These are phyloP conservation scores for Otis tarda DNA, from an alignment of 2,113 vertebrate genomes.

Conservation along the genomic window DNA sequence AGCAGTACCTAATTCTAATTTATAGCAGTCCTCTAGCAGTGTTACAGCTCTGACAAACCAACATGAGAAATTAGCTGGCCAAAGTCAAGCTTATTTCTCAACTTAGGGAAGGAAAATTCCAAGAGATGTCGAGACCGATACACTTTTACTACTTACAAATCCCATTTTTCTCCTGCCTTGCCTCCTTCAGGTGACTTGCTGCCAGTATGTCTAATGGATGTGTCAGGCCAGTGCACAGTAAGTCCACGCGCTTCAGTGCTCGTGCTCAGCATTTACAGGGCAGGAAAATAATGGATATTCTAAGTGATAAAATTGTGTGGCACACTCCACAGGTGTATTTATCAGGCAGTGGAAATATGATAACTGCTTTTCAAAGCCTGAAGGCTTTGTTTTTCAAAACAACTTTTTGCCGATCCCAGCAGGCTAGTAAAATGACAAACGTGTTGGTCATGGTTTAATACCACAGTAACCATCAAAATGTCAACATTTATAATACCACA, in stretches of 20 bases:
- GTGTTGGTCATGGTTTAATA: not conserved
- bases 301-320: not conserved
- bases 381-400: not conserved
- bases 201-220: not conserved
- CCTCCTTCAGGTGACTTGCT: not conserved
- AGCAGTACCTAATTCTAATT: not conserved
- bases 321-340: not conserved
- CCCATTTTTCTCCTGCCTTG: not conserved
- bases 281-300: not conserved
- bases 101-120: not conserved
- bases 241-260: not conserved
- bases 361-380: not conserved
- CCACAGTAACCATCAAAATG: not conserved
- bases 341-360: not conserved
- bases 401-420: not conserved
- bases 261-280: not conserved
- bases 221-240: not conserved
- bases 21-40: not conserved
- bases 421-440: not conserved
- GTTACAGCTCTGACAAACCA: not conserved
- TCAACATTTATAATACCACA: not conserved
- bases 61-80: not conserved
- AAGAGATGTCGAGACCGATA: rapidly evolving
- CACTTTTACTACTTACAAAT: not conserved
- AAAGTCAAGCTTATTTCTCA: not conserved